Conservation (phyloP, 2,797 vertebrate species). For the Iguana delicatissima region DNA sequence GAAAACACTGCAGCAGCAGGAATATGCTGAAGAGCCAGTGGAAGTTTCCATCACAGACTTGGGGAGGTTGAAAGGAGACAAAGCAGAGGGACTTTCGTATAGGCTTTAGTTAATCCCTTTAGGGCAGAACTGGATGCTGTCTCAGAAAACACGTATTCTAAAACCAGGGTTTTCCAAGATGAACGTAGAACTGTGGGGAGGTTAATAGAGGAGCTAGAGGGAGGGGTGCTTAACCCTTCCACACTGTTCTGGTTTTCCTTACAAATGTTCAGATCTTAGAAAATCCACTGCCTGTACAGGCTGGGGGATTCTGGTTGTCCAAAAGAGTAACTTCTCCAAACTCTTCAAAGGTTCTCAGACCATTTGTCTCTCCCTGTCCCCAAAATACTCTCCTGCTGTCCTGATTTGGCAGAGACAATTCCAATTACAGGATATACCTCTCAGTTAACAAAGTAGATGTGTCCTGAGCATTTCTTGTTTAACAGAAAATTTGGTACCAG, state of each 20-base stretch:
- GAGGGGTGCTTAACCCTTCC: background rate
- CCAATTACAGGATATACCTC: too few species aligned
- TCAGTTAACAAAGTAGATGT: too few species aligned
- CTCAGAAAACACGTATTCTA: background rate
- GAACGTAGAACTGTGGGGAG: background rate
- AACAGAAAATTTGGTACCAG: too few species aligned
- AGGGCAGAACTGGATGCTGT: background rate
- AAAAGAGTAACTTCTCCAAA: too few species aligned
- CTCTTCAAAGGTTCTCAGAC: too few species aligned
- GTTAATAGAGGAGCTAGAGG: background rate
- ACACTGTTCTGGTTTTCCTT: background rate
- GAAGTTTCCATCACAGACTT: slow-evolving; percentile 16
- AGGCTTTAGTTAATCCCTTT: background rate
- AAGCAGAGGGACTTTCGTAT: background rate
- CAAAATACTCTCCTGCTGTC: too few species aligned
- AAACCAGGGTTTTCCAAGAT: background rate
- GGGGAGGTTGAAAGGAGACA: background rate
- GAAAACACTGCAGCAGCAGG: background rate
- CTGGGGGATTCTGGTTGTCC: too few species aligned
- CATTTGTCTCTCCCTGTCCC: too few species aligned
- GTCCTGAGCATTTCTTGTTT: too few species aligned
- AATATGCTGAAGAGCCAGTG: slow-evolving; percentile 17
- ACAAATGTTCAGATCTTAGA: background rate
- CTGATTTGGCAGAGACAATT: too few species aligned
- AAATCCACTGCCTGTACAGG: too few species aligned